Percentiles rank a stretch among this genome's conserved stretches.
Evolutionary conservation across 2,797 vertebrate genomes (phyloP).

Genomic region (Heliangelus exortis): DNA sequence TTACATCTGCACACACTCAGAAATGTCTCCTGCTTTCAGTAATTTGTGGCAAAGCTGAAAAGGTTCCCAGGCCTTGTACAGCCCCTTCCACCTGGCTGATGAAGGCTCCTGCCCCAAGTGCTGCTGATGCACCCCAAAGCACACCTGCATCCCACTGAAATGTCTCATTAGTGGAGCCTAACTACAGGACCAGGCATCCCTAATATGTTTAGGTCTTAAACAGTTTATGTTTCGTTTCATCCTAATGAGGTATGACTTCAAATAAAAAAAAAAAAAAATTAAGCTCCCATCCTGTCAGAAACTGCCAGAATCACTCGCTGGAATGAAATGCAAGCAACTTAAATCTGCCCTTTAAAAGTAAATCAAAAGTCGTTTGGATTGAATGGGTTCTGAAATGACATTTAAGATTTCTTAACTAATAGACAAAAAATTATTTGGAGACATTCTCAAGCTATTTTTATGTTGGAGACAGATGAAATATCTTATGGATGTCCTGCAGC

Average conservation of each 20-base stretch:
- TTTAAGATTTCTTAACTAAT: neutral
- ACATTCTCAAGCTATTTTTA: neutral
- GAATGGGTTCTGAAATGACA: neutral
- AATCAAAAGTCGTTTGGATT: neutral
- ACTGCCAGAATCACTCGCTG: neutral
- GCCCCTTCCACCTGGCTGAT: slow-evolving; percentile 16
- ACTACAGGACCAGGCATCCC: neutral
- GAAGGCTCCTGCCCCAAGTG: neutral
- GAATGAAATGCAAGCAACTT: neutral
- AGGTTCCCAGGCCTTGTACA: neutral
- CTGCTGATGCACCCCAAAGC: neutral
- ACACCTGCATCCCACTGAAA: neutral
- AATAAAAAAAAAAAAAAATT: neutral
- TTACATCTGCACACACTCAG: slow-evolving; percentile 83
- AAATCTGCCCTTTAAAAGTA: neutral
- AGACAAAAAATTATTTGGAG: neutral
- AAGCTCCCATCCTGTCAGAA: neutral
- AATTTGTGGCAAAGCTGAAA: slow-evolving; percentile 49
- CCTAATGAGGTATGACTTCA: neutral
- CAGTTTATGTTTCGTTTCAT: neutral
- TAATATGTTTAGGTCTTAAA: neutral
- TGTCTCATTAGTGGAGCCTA: neutral
- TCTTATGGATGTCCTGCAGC: neutral
- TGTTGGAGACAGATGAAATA: neutral
- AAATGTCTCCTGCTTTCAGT: slow-evolving; percentile 70